Percentiles rank a stretch among this genome's conserved stretches.
Conservation (phyloP, 2,888 invertebrate species). For the Nyleta sp. region DNA sequence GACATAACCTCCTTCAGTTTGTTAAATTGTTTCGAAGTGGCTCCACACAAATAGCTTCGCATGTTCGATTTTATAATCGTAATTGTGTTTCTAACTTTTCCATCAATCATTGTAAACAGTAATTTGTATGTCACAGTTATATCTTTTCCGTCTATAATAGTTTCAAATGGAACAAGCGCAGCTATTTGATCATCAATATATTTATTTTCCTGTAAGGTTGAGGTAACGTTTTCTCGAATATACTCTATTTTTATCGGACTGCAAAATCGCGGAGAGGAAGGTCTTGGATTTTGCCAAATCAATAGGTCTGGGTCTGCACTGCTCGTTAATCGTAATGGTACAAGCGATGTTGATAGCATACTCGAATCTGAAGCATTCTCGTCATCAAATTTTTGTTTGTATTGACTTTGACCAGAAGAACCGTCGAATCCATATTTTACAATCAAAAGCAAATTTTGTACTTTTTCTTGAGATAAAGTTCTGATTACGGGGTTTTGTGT, state of each 20-base stretch:
- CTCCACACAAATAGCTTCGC: slow-evolving; percentile 46
- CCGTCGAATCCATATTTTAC: slow-evolving; percentile 46
- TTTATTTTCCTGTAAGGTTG: slow-evolving; percentile 37
- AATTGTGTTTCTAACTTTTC: slow-evolving; percentile 29
- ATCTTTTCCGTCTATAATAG: slow-evolving; percentile 48
- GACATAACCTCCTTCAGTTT: slow-evolving; percentile 19
- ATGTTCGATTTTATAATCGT: slow-evolving; percentile 39
- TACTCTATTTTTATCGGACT: slow-evolving; percentile 60
- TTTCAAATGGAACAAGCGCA: slow-evolving; percentile 53
- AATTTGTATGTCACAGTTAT: slow-evolving; percentile 54
- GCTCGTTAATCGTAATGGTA: slow-evolving; percentile 36
- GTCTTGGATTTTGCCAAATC: slow-evolving; percentile 59
- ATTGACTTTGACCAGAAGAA: slow-evolving; percentile 46
- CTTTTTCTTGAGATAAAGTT: slow-evolving; percentile 8
- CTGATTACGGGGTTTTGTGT: slow-evolving; percentile 13
- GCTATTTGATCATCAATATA: slow-evolving; percentile 49
- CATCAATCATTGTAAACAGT: slow-evolving; percentile 53
- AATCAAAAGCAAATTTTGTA: slow-evolving; percentile 27
- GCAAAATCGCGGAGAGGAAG: slow-evolving; percentile 59
- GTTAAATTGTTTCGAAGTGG: slow-evolving; percentile 39
- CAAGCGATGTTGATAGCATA: slow-evolving; percentile 39
- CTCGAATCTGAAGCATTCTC: slow-evolving; percentile 34
- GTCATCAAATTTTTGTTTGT: slow-evolving; percentile 42
- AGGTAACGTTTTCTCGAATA: slow-evolving; percentile 44
- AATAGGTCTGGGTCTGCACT: slow-evolving; percentile 28